Conservation (phyloP, 2,113 vertebrate species). For the Mionectes macconnelli region DNA sequence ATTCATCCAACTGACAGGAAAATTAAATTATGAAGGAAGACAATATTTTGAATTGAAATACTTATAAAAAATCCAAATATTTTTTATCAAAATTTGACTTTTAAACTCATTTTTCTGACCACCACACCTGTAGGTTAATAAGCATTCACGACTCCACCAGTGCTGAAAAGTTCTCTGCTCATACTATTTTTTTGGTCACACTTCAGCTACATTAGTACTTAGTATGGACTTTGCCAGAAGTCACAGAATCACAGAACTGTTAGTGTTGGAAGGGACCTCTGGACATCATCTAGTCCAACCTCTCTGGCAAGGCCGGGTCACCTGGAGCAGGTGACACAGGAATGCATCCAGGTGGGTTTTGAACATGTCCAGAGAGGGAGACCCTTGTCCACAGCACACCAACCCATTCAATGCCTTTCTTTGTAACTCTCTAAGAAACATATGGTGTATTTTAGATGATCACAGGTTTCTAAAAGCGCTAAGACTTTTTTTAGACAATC, state of each 20-base stretch:
- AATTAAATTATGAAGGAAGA: not conserved
- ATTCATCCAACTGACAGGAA: not conserved
- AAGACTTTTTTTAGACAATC: not conserved
- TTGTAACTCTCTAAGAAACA: not conserved
- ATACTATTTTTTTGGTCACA: fast-evolving
- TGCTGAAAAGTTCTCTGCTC: not conserved
- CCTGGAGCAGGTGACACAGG: not conserved
- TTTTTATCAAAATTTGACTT: not conserved
- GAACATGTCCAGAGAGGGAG: not conserved
- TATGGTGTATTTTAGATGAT: fast-evolving
- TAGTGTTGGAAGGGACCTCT: not conserved
- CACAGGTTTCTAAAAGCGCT: not conserved
- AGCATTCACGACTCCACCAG: not conserved
- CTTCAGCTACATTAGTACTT: fast-evolving
- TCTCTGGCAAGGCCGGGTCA: not conserved
- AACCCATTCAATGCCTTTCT: not conserved
- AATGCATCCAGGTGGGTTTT: too few relatives aligned
- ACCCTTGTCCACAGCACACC: not conserved
- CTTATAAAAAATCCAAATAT: not conserved
- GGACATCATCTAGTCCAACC: too few relatives aligned
- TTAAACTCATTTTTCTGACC: not conserved
- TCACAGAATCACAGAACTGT: not conserved
- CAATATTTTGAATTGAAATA: not conserved
- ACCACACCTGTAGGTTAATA: not conserved
- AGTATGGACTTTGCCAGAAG: not conserved